Evolutionary conservation across 2,797 vertebrate species (phyloP), one percentile per base, ranked within the genome.

Genomic region (Enteromius unitaeniatus): DNA sequence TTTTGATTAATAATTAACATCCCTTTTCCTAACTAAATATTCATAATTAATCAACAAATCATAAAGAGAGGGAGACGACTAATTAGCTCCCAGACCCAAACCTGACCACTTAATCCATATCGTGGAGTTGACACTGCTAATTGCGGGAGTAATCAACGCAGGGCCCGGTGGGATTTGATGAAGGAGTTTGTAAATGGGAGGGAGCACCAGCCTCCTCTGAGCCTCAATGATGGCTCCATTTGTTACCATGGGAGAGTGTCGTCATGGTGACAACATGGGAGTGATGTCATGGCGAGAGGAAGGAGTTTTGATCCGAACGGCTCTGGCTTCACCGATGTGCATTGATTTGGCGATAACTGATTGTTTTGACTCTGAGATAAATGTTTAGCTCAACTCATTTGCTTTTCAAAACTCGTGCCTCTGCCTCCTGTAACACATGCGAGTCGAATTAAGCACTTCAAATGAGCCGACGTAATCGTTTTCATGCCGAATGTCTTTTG

Each of bases 41-140:
- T 96, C 97, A 97, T 99, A 99, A 99, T 99, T 99, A 99, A 99
- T 99, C 97, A 98, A 97, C 96, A 97, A 97, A 97, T 99, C 97
- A 96, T 97, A 92, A 93, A 91, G 82, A 91, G 94, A 93, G 82
- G 64, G 93, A 93, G 91, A 88, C 88, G 94, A 96, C 96, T 99
- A 99, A 99, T 99, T 99, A 98, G 97, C 97, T 98, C 96, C 95
- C 97, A 93, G 97, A 97, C 96, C 97, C 95, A 96, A 97, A 97
- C 97, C 96, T 97, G 96, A 97, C 97, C 97, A 95, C 96, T 97
- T 98, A 99, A 99, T 97, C 96, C 96, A 95, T 97, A 95, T 96
- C 95, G 93, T 93, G 73, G 96, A 95, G 96, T 96, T 96, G 95
- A 95, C 96, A 96, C 95, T 94, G 95, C 97, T 99, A 99, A 99